These are phyloP conservation scores for Ophiothrix spiculata DNA, from an alignment of 35 echinoderm and acorn worm species.

Conservation along the genomic window DNA sequence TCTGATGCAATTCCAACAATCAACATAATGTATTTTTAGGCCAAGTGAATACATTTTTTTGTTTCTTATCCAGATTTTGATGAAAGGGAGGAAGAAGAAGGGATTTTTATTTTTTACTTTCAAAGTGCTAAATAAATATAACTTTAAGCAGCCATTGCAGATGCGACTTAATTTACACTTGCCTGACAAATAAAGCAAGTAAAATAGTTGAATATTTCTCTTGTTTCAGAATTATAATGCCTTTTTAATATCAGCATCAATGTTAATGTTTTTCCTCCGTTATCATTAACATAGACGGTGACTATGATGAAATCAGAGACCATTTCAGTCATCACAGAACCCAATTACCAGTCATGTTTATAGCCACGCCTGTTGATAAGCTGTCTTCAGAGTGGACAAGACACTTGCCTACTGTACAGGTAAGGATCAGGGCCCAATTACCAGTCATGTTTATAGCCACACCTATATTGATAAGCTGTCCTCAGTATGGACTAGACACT, in stretches of 20 bases:
- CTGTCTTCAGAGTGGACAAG: constrained; percentile 66
- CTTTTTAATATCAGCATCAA: background rate
- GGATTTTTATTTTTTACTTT: no score
- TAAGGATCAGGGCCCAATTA: constrained; percentile 53
- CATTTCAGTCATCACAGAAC: constrained; percentile 67
- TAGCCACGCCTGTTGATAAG: constrained; percentile 74
- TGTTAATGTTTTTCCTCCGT: background rate
- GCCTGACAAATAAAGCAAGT: no score
- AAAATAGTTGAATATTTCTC: background rate
- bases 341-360: constrained; percentile 69
- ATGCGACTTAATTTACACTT: no score
- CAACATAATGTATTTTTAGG: no score
- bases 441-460: constrained; percentile 78
- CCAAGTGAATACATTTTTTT: no score
- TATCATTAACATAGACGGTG: constrained; percentile 37
- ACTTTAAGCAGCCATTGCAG: no score
- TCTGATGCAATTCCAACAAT: no score
- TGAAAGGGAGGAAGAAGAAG: no score
- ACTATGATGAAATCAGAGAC: constrained; percentile 68
- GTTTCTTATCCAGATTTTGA: no score
- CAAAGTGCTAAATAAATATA: no score
- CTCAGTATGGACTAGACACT: constrained; percentile 68
- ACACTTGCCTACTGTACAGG: constrained; percentile 61
- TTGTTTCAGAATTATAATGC: background rate
- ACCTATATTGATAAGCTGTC: constrained; percentile 61